phyloP scores from a whole-genome alignment of 2,888 invertebrate genomes.

The Andrena praecox region DNA sequence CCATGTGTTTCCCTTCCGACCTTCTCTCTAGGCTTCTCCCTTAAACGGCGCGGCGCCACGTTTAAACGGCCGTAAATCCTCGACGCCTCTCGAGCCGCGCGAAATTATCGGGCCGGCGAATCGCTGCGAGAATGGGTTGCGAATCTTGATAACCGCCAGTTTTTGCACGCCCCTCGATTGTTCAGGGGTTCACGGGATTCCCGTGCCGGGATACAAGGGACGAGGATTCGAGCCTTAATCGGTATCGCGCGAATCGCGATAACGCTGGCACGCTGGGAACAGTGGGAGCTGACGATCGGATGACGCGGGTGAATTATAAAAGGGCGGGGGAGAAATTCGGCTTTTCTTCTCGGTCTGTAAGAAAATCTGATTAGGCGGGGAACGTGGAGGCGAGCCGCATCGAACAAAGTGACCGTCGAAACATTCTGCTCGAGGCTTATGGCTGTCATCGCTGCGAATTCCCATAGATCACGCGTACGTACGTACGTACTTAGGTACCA shows the following conservation, averaged over 20 bases:
- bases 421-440: constrained; percentile 55
- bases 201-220: neutral
- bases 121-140: constrained; percentile 11
- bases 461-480: constrained; percentile 68
- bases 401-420: constrained; percentile 49
- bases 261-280: neutral
- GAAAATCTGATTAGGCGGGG: no score
- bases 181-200: neutral
- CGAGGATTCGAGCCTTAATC: neutral
- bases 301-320: neutral
- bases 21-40: constrained; percentile 16
- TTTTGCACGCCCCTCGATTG: constrained; percentile 25
- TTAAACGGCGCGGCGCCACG: constrained; percentile 52
- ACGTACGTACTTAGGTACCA: constrained; percentile 31
- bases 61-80: constrained; percentile 73
- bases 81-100: constrained; percentile 20
- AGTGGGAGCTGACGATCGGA: constrained; percentile 4
- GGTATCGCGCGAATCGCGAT: constrained; percentile 20
- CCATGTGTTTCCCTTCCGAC: constrained; percentile 68
- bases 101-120: constrained; percentile 21
- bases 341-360: no score
- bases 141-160: constrained; percentile 10
- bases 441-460: constrained; percentile 48
- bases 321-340: no score
- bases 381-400: neutral